A percentile compares a stretch with the other conserved stretches of the same genome.
These are phyloP conservation scores for Rhyacichthys aspro DNA, from an alignment of 2,797 vertebrate species.

Conservation along the genomic window DNA sequence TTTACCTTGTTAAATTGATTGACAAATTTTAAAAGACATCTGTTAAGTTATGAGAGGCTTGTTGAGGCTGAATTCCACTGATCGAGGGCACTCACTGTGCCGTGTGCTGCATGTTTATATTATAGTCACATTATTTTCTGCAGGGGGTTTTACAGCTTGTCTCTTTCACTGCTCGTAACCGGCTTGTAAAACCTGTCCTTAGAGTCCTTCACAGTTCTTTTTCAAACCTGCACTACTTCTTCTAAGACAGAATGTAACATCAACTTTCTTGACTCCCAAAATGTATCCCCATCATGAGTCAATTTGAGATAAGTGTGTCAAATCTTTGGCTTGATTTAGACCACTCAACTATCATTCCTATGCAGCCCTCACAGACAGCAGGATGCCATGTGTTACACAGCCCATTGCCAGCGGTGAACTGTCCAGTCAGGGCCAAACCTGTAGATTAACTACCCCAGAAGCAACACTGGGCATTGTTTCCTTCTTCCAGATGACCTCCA, in stretches of 20 bases:
- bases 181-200: constrained; percentile 43
- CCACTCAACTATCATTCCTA: constrained; percentile 63
- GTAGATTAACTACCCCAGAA: constrained; percentile 67
- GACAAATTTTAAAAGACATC: constrained; percentile 45
- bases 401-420: constrained; percentile 57
- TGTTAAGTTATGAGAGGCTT: constrained; percentile 29
- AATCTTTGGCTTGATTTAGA: constrained; percentile 63
- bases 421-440: constrained; percentile 65
- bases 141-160: constrained; percentile 28
- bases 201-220: constrained; percentile 42
- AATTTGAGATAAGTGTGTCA: constrained; percentile 63
- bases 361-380: constrained; percentile 59
- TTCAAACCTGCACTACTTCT: constrained; percentile 20
- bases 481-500: constrained; percentile 60
- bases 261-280: constrained; percentile 48
- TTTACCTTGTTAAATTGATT: constrained; percentile 57
- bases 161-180: constrained; percentile 37
- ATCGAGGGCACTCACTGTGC: constrained; percentile 18
- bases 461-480: constrained; percentile 53
- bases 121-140: constrained; percentile 38
- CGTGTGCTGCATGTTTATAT: constrained; percentile 36
- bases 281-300: constrained; percentile 52
- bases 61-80: neutral
- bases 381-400: constrained; percentile 60
- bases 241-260: constrained; percentile 42